Evolutionary conservation across 2,888 invertebrate genomes (phyloP), one percentile per base, ranked within the genome.

Genomic region (Cerastis rubricosa): DNA sequence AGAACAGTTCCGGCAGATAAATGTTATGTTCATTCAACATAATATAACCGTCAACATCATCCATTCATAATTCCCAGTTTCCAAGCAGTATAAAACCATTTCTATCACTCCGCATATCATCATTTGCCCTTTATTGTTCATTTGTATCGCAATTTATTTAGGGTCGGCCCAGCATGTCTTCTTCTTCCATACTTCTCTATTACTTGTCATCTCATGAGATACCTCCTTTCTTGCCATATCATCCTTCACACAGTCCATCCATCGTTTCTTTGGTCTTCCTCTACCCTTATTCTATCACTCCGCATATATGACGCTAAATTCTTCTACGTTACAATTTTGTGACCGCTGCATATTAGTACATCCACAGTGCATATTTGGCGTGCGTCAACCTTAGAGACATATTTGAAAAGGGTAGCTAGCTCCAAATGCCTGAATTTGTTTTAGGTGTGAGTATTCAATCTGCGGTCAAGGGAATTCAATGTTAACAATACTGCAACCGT

Each of bases 401-500:
- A 64, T 69, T 74, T 70, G 64, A 75, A 67, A 59, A 73, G 25
- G 71, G 77, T 63, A 25, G 43, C 51, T 63, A 47, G 71, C 22
- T 83, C n/a, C n/a, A 25, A 65, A 76, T 71, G 29, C 12, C 47
- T 45, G 57, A 64, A 70, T 43, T 25, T 75, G 35, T 68, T 59
- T 75, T 47, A 35, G 51, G 12, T 40, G 19, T 40, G 45, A 74
- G 29, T 76, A 72, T 66, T 73, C 74, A 63, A 76, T 78, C 72
- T 78, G 78, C 71, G 77, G 81, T 78, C 61, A 66, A 71, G 57
- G 77, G 70, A 68, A 79, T 69, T 71, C 65, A 76, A 54, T 76
- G 64, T 51, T 71, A 78, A 85, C 71, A 69, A 76, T 80, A 81
- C 78, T 67, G 59, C 43, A 74, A 81, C 86, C 87, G 76, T 85